phyloP scores from a whole-genome alignment of 2,888 invertebrate genomes.

The Euproctis similis region DNA sequence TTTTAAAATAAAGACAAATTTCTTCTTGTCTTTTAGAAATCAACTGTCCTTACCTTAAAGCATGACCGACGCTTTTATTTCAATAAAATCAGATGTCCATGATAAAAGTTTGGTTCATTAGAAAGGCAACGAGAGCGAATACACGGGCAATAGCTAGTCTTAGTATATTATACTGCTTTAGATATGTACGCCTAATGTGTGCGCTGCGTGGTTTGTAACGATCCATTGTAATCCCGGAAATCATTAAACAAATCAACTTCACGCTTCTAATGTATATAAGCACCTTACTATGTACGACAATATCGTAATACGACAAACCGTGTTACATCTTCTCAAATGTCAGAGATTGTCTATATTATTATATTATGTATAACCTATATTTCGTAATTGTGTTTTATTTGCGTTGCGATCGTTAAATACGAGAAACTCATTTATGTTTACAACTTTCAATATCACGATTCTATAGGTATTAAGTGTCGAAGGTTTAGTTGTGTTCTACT shows the following conservation, averaged over 20 bases:
- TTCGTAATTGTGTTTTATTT: conserved; percentile 6
- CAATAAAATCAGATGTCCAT: no score
- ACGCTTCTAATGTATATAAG: conserved; percentile 5
- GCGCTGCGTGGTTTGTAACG: conserved; percentile 54
- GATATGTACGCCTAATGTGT: conserved; percentile 54
- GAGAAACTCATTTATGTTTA: conserved; percentile 10
- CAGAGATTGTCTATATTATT: neutral
- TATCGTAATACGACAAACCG: conserved; percentile 7
- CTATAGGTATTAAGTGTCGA: conserved; percentile 5
- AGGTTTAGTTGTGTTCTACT: conserved; percentile 8
- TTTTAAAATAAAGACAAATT: no score
- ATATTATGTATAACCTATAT: conserved; percentile 3
- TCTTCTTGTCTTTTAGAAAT: no score
- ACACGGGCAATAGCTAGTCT: no score
- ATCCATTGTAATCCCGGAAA: conserved; percentile 58
- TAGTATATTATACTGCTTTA: no score
- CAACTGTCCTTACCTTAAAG: no score
- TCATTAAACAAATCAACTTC: conserved; percentile 31
- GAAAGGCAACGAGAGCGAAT: no score
- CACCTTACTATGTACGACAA: conserved; percentile 17
- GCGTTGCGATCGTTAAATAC: conserved; percentile 4
- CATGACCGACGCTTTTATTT: no score
- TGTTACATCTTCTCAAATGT: conserved; percentile 5
- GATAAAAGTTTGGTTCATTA: no score
- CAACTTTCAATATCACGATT: conserved; percentile 11